These are phyloP conservation scores for Hemicordylus capensis DNA, from an alignment of 2,113 vertebrate genomes.

Conservation along the genomic window DNA sequence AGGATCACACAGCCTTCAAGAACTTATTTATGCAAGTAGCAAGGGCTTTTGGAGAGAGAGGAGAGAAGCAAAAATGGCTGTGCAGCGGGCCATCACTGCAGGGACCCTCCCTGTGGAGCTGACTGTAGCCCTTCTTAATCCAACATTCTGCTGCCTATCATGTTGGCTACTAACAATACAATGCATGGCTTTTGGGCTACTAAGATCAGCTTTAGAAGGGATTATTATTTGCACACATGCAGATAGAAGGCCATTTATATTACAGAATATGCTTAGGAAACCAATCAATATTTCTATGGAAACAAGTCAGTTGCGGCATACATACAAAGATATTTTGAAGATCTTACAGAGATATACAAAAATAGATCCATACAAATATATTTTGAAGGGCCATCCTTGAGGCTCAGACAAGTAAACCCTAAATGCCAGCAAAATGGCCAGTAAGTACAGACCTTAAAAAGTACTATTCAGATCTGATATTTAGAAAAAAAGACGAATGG, in stretches of 20 bases:
- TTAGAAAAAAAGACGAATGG: background rate
- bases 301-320: background rate
- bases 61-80: no score
- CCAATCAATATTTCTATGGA: background rate
- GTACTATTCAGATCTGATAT: slow-evolving; percentile 6
- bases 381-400: background rate
- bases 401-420: background rate
- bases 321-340: slow-evolving; percentile 16
- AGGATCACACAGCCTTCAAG: no score
- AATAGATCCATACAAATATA: slow-evolving; percentile 23
- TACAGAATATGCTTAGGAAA: background rate
- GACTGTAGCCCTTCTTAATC: no score
- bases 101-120: no score
- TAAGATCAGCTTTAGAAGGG: background rate
- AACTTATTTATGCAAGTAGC: no score
- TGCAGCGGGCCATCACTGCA: no score
- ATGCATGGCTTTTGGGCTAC: background rate
- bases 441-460: background rate
- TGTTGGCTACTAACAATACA: no score
- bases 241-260: background rate
- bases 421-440: background rate
- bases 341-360: no score
- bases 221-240: background rate
- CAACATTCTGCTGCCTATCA: no score
- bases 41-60: no score